Conservation (phyloP, 2,888 invertebrate species). For the Dolichomitus sp. region DNA sequence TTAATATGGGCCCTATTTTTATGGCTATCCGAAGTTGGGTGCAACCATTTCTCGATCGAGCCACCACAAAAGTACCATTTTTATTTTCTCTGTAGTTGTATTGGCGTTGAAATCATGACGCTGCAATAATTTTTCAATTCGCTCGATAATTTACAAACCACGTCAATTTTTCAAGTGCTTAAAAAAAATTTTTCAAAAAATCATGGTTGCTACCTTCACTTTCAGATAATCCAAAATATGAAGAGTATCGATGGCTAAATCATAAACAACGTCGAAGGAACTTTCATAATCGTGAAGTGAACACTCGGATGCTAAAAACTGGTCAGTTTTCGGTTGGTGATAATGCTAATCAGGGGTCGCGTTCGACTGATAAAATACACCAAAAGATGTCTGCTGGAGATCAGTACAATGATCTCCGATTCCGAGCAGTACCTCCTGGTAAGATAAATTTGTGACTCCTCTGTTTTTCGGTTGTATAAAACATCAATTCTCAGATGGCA, state of each 20-base stretch:
- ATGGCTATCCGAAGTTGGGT: neutral
- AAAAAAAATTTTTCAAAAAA: neutral
- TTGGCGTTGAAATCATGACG: neutral
- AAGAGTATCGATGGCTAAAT: constrained; percentile 43
- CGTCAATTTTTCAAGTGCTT: neutral
- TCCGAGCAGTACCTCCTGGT: constrained; percentile 26
- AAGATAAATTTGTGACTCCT: constrained; percentile 8
- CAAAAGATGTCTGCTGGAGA: neutral
- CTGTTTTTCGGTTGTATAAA: constrained; percentile 7
- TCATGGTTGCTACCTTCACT: constrained; percentile 23
- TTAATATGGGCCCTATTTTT: neutral
- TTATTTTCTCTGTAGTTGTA: neutral
- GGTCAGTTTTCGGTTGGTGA: constrained; percentile 12
- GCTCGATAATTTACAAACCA: neutral
- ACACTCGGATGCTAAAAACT: neutral
- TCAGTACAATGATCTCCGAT: constrained; percentile 2
- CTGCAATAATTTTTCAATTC: no score
- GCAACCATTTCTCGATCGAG: neutral
- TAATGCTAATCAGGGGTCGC: constrained; percentile 9
- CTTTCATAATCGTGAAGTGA: constrained; percentile 27
- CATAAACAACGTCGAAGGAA: neutral
- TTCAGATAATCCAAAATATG: constrained; percentile 55
- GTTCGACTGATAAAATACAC: neutral
- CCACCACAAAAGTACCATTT: neutral
- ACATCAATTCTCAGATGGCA: constrained; percentile 42